phyloP scores from a whole-genome alignment of 2,113 vertebrate genomes.

The Tautogolabrus adspersus region DNA sequence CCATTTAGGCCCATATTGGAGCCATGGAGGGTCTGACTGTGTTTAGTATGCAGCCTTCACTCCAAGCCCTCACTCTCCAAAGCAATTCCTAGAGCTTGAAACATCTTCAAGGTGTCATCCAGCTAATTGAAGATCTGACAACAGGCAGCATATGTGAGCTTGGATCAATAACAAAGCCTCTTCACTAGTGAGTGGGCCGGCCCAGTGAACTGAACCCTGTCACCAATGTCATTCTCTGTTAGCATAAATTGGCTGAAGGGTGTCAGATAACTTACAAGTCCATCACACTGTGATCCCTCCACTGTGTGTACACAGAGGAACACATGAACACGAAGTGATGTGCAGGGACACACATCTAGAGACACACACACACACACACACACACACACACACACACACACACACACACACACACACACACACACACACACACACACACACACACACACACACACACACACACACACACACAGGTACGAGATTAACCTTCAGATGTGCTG shows the following conservation, averaged over 20 bases:
- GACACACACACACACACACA: too few relatives aligned
- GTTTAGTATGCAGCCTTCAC: slow-evolving; percentile 13
- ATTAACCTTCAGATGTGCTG: slow-evolving; percentile 61
- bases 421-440: too few relatives aligned
- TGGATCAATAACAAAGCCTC: slow-evolving; percentile 44
- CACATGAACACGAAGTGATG: neutral
- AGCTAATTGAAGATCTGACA: slow-evolving; percentile 50
- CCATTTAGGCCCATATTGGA: neutral
- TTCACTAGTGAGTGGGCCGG: slow-evolving; percentile 27
- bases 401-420: neutral
- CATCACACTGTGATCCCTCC: slow-evolving; percentile 39
- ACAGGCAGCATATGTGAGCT: slow-evolving; percentile 18
- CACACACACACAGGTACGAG: neutral
- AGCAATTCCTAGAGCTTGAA: slow-evolving; percentile 21
- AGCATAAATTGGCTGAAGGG: slow-evolving; percentile 49
- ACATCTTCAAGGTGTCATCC: slow-evolving; percentile 56
- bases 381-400: too few relatives aligned
- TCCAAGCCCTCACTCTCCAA: slow-evolving; percentile 8
- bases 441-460: too few relatives aligned
- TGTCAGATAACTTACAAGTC: slow-evolving; percentile 45
- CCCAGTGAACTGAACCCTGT: slow-evolving; percentile 46
- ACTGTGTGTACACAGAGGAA: slow-evolving; percentile 10
- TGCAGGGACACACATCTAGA: neutral
- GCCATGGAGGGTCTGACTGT: neutral
- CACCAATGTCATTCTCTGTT: slow-evolving; percentile 66